Evolutionary conservation across 2,797 vertebrate genomes (phyloP).

Genomic region (Anisognathus igniventris): DNA sequence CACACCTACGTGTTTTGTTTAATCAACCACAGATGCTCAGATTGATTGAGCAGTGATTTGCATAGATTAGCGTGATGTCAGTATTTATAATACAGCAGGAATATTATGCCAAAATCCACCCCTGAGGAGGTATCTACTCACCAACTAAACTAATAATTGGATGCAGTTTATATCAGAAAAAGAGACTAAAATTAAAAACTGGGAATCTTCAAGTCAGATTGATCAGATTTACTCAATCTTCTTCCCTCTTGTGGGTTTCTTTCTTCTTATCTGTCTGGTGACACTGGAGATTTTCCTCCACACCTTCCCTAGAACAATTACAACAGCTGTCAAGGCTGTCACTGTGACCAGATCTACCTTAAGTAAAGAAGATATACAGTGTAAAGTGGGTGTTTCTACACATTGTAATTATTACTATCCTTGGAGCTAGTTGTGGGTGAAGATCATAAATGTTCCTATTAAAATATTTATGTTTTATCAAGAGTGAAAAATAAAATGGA

Average conservation of each 20-base stretch:
- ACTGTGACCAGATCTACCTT: background rate
- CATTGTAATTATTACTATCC: background rate
- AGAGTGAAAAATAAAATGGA: background rate
- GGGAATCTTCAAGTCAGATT: background rate
- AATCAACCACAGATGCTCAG: slow-evolving; percentile 60
- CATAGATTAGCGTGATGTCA: slow-evolving; percentile 52
- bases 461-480: background rate
- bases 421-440: background rate
- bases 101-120: slow-evolving; percentile 24
- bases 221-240: background rate
- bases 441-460: background rate
- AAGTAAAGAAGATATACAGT: background rate
- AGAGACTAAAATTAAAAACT: background rate
- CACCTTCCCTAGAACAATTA: background rate
- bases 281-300: background rate
- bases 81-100: slow-evolving; percentile 30
- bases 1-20: slow-evolving; percentile 61
- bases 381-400: background rate
- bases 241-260: background rate
- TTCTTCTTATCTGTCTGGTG: background rate
- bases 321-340: background rate
- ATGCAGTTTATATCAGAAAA: background rate
- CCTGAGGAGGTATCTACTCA: background rate
- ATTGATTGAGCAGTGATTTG: slow-evolving; percentile 57
- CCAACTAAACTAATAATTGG: background rate